Conservation (phyloP, 2,797 vertebrate genomes). For the Hoplostethus atlanticus region DNA sequence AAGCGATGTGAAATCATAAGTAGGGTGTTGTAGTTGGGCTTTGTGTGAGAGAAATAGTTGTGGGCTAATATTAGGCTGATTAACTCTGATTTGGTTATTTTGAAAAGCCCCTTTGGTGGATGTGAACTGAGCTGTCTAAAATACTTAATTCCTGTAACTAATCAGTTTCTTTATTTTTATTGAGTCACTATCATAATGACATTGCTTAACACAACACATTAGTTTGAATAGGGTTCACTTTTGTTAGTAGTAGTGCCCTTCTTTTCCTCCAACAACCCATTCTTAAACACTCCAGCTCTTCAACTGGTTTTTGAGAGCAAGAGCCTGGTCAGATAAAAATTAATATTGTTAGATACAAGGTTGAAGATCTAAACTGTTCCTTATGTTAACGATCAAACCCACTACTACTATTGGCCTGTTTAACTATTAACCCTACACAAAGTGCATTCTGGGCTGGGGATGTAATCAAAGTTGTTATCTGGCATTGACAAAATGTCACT, state of each 20-base stretch:
- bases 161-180: neutral
- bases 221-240: neutral
- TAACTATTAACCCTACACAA: neutral
- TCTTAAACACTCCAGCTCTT: neutral
- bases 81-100: slow-evolving; percentile 1
- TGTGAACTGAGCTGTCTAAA: slow-evolving; percentile 11
- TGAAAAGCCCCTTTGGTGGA: neutral
- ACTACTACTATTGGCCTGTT: neutral
- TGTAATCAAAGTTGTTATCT: too few relatives aligned
- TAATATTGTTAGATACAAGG: neutral
- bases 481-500: neutral
- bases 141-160: neutral
- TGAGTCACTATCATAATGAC: slow-evolving; percentile 1
- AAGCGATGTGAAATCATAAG: neutral
- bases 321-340: neutral
- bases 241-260: neutral
- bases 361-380: neutral
- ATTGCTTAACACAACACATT: neutral
- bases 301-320: neutral
- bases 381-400: neutral
- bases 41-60: neutral
- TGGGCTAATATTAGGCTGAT: neutral
- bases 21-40: neutral
- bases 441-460: neutral
- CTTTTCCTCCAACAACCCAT: neutral